phyloP scores from a whole-genome alignment of 2,888 invertebrate genomes.

The Tryphoninae sp. region DNA sequence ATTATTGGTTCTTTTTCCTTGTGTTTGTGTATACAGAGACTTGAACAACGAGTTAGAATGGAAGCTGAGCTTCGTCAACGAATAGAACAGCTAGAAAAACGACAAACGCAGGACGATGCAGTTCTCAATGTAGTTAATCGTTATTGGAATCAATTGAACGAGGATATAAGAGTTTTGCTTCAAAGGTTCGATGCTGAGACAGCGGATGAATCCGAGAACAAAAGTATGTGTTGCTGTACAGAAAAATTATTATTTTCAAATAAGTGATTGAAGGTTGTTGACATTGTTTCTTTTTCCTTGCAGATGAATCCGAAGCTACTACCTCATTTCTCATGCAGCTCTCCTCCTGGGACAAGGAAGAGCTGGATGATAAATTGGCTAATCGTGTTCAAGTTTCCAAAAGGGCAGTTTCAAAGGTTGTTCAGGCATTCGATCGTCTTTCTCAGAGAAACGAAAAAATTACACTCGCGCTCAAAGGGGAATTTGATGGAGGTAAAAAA shows the following conservation, averaged over 20 bases:
- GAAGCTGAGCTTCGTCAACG: conserved; percentile 94
- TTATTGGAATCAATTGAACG: conserved; percentile 98
- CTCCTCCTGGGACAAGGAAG: conserved; percentile 99
- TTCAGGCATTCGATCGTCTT: conserved; percentile 97
- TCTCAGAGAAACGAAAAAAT: conserved; percentile 98
- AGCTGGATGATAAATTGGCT: conserved; percentile 96
- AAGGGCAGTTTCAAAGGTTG: conserved; percentile 96
- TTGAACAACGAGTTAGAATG: conserved; percentile 95
- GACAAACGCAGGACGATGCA: conserved; percentile 98
- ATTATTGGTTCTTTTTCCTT: neutral
- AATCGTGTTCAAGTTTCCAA: conserved; percentile 98
- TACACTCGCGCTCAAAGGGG: conserved; percentile 92
- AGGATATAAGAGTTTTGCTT: conserved; percentile 95
- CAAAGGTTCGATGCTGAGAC: conserved; percentile 99
- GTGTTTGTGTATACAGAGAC: conserved; percentile 83
- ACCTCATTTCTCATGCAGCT: conserved; percentile 97
- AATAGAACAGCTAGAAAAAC: conserved; percentile 96
- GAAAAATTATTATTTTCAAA: neutral
- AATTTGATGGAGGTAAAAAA: conserved; percentile 86
- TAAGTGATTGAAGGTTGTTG: too few species aligned
- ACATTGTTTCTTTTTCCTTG: neutral
- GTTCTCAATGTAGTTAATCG: conserved; percentile 98
- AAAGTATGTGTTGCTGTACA: conserved; percentile 85
- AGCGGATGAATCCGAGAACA: conserved; percentile 96
- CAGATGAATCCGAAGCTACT: conserved; percentile 97